phyloP scores from a whole-genome alignment of 2,888 invertebrate genomes.

The Pedicia rivosa region DNA sequence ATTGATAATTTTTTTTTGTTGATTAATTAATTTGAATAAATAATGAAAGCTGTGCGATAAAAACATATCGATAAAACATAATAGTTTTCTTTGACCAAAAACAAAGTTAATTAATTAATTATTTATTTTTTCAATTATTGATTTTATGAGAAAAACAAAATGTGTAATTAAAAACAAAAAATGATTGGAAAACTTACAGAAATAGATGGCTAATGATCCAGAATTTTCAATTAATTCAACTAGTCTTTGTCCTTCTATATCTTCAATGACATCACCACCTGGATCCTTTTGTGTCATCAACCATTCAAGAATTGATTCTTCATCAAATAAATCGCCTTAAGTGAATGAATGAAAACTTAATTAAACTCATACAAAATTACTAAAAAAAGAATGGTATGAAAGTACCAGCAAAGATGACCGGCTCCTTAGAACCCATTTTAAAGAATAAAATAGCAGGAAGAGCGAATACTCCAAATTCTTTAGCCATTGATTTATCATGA shows the following conservation, averaged over 20 bases:
- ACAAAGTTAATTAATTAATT: not conserved
- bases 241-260: conserved; percentile 64
- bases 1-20: too few relatives aligned
- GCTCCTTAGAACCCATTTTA: conserved; percentile 72
- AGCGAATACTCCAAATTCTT: conserved; percentile 77
- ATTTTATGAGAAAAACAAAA: not conserved
- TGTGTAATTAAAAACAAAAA: too few relatives aligned
- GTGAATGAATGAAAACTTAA: not conserved
- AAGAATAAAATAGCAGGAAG: conserved; percentile 83
- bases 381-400: not conserved
- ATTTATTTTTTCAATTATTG: too few relatives aligned
- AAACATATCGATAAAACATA: not conserved
- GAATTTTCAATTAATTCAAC: conserved; percentile 60
- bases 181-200: conserved; percentile 51
- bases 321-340: conserved; percentile 68
- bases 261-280: conserved; percentile 79
- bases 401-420: conserved; percentile 76
- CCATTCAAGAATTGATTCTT: conserved; percentile 81
- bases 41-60: too few relatives aligned
- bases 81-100: not conserved
- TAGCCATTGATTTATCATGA: conserved; percentile 74
- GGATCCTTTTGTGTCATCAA: conserved; percentile 83
- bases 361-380: not conserved
- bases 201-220: conserved; percentile 74
- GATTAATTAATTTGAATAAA: too few relatives aligned